phyloP scores from a whole-genome alignment of 2,797 vertebrate genomes.

The Gymnoscopelus microlampas region DNA sequence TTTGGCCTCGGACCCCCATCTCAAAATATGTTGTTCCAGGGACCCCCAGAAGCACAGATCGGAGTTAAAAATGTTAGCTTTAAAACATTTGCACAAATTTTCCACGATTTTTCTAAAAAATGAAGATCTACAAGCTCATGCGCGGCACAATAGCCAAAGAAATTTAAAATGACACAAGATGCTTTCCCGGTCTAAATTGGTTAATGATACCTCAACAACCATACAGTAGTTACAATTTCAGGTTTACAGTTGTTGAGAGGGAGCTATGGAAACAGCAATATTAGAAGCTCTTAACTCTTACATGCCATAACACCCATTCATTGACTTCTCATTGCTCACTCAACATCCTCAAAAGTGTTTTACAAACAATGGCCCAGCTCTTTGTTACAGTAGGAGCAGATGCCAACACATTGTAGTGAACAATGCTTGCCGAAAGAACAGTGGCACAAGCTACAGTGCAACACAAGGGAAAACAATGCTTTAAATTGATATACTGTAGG shows the following conservation, averaged over 20 bases:
- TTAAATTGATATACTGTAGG: background rate
- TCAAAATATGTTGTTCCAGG: too few species aligned
- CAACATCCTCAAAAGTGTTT: background rate
- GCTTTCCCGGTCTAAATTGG: too few species aligned
- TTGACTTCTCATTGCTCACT: background rate
- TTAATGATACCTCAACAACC: too few species aligned
- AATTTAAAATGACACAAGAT: too few species aligned
- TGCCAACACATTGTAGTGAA: conserved; percentile 13
- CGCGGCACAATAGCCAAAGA: too few species aligned
- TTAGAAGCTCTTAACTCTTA: conserved; percentile 24
- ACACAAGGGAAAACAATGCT: conserved; percentile 3
- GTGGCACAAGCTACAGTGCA: background rate
- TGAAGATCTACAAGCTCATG: too few species aligned
- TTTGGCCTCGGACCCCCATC: too few species aligned
- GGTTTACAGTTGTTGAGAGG: conserved; percentile 16
- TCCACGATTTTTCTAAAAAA: too few species aligned
- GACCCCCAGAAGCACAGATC: too few species aligned
- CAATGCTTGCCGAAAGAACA: conserved; percentile 9
- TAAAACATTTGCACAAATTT: too few species aligned
- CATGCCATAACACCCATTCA: background rate
- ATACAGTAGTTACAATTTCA: too few species aligned
- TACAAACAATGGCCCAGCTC: conserved; percentile 49
- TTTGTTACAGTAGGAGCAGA: conserved; percentile 17
- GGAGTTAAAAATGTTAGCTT: too few species aligned
- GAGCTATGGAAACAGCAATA: conserved; percentile 32